Evolutionary conservation across 1,140 invertebrate species (phyloP).

Genomic region (Papilio xuthus): DNA sequence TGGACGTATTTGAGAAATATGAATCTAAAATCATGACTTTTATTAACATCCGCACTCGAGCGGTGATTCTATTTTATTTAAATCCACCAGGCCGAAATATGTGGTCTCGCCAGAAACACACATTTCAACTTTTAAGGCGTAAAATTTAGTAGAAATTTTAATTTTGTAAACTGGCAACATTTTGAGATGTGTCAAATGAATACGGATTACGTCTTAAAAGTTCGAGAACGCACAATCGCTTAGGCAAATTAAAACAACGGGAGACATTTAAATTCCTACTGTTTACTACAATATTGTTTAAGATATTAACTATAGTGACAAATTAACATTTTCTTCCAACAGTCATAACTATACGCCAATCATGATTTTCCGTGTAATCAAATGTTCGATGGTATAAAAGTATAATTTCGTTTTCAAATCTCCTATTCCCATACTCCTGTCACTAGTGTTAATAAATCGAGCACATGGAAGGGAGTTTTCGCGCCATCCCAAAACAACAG

Average conservation of each 20-base stretch:
- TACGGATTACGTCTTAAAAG: slow-evolving; percentile 37
- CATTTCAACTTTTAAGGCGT: slow-evolving; percentile 36
- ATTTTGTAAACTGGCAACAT: background rate
- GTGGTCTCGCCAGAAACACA: slow-evolving; percentile 32
- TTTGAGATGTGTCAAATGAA: background rate
- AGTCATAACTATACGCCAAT: slow-evolving; percentile 31
- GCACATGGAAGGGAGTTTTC: slow-evolving; percentile 50
- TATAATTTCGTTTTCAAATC: slow-evolving; percentile 15
- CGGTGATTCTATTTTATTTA: slow-evolving; percentile 34
- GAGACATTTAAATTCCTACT: slow-evolving; percentile 36
- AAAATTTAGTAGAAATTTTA: slow-evolving; percentile 14
- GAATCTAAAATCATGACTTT: slow-evolving; percentile 1
- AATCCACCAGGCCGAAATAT: slow-evolving; percentile 37
- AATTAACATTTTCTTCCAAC: slow-evolving; percentile 11
- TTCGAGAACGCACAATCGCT: slow-evolving; percentile 34
- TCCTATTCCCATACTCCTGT: slow-evolving; percentile 38
- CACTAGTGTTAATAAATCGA: slow-evolving; percentile 57
- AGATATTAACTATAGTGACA: slow-evolving; percentile 39
- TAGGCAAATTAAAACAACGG: slow-evolving; percentile 37
- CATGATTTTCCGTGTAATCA: slow-evolving; percentile 30
- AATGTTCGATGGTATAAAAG: slow-evolving; percentile 29
- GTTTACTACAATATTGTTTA: slow-evolving; percentile 28
- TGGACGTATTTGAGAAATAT: background rate
- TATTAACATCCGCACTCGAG: slow-evolving; percentile 44
- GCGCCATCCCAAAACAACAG: slow-evolving; percentile 45